Evolutionary conservation across 2,888 invertebrate genomes (phyloP).

Genomic region (Nymphalis polychloros): DNA sequence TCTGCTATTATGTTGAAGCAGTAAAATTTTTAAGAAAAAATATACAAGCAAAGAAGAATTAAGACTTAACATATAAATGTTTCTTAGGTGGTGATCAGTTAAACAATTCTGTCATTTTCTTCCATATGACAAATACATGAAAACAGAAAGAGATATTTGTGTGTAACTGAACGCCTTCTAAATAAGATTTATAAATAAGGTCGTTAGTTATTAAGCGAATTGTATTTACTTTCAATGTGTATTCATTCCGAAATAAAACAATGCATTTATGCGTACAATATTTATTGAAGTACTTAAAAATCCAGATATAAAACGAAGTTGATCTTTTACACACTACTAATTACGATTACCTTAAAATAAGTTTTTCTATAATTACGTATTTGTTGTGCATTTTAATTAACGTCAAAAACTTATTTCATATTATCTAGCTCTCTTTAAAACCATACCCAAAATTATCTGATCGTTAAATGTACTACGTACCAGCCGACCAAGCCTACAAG

Average conservation of each 20-base stretch:
- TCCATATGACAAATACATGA: too few relatives aligned
- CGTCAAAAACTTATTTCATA: slow-evolving; percentile 22
- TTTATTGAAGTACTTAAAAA: slow-evolving; percentile 52
- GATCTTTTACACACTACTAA: slow-evolving; percentile 39
- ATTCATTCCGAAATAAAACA: slow-evolving; percentile 44
- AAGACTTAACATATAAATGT: too few relatives aligned
- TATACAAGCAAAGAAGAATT: background rate
- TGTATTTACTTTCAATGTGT: slow-evolving; percentile 19
- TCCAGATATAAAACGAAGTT: slow-evolving; percentile 54
- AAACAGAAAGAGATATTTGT: too few relatives aligned
- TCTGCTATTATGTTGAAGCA: slow-evolving; percentile 71
- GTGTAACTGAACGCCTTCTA: too few relatives aligned
- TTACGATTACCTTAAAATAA: slow-evolving; percentile 29
- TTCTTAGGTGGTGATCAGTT: too few relatives aligned
- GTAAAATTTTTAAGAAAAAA: slow-evolving; percentile 38
- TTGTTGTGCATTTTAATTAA: slow-evolving; percentile 38
- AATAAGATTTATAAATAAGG: too few relatives aligned
- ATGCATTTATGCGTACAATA: slow-evolving; percentile 42
- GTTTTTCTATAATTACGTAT: slow-evolving; percentile 42
- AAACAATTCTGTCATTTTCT: too few relatives aligned
- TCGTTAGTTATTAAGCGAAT: slow-evolving; percentile 13
- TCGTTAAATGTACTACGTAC: slow-evolving; percentile 6
- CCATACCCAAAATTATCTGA: slow-evolving; percentile 19
- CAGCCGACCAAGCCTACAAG: too few relatives aligned
- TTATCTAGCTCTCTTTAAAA: slow-evolving; percentile 32